Base-by-base conservation (phyloP, 1,140 invertebrate genomes). In the Antheraea mylitta region DNA sequence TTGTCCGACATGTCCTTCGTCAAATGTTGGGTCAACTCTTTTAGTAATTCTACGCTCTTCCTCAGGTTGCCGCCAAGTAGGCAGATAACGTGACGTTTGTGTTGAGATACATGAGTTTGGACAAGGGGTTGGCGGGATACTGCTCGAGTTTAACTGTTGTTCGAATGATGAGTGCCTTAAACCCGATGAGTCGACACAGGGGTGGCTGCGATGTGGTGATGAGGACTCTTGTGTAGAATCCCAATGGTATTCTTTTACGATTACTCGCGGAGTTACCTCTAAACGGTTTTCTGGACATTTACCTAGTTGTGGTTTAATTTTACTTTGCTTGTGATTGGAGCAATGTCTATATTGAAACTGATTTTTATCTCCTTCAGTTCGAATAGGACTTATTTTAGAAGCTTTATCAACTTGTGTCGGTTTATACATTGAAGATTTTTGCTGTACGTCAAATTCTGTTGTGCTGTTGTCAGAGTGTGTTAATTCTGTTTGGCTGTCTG, bases 211-310 rank as follows among this genome's bases (percentile, higher is more conserved):
- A 16, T 9, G 3, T 63, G n/a, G 11, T 53, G 10, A 48, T 66
- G 45, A 58, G 6, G 63, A 30, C 0, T 67, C 58, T 10, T 42
- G 16, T 22, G 11, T 7, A 0, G 65, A 64, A 67, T 76, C 64
- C 71, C 72, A 76, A 63, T 67, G 58, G 65, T 70, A 73, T 38
- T 73, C 67, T 19, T 76, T 76, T 30, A 73, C 30, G 37, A 68
- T 60, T 10, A 73, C 18, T 58, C 71, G 65, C 5, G 45, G 45
- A 13, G 45, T 11, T 13, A 16, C 6, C 16, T 13, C 45, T 13
- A 53, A 53, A 53, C 13, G 11, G 45, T 53, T 53, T 53, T 16
- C 13, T 2, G 45, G 13, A 53, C 13, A 6, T 53, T 0, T 53
- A 16, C 11, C 10, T 53, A 6, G 1, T n/a, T 16, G 9, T 53